Conservation (phyloP, 1,140 invertebrate species). For the fruit fly (Drosophila melanogaster) region DNA sequence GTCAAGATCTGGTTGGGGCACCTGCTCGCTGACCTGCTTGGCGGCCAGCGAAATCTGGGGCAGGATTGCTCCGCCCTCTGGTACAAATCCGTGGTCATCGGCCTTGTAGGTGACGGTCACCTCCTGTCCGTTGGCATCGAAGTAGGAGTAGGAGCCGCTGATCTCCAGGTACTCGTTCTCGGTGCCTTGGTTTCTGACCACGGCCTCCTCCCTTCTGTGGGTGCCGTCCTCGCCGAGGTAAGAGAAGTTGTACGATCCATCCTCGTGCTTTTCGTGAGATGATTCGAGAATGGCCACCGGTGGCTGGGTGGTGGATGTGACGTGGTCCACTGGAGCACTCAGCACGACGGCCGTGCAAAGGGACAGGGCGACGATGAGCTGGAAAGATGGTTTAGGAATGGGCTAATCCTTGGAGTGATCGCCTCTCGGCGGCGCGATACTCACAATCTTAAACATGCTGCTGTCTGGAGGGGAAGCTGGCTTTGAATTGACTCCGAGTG, state of each 20-base stretch:
- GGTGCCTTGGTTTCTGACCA: slow-evolving; percentile 63
- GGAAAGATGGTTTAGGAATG: background rate
- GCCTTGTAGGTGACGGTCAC: slow-evolving; percentile 76
- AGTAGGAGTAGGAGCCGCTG: slow-evolving; percentile 73
- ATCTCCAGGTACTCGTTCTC: slow-evolving; percentile 70
- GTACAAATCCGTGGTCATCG: slow-evolving; percentile 77
- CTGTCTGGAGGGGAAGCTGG: slow-evolving; percentile 34
- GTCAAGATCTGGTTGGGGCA: slow-evolving; percentile 44
- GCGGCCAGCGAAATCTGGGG: slow-evolving; percentile 68
- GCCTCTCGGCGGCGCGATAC: slow-evolving; percentile 10
- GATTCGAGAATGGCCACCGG: slow-evolving; percentile 72
- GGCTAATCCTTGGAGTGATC: slow-evolving; percentile 29
- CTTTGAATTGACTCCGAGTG: slow-evolving; percentile 50
- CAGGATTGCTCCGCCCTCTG: slow-evolving; percentile 68
- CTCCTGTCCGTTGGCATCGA: slow-evolving; percentile 73
- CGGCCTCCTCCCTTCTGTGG: slow-evolving; percentile 67
- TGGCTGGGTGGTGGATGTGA: slow-evolving; percentile 23
- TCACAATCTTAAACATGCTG: slow-evolving; percentile 70
- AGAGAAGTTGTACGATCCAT: slow-evolving; percentile 77
- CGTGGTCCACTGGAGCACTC: slow-evolving; percentile 45
- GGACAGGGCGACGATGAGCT: slow-evolving; percentile 49
- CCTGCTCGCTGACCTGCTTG: slow-evolving; percentile 59
- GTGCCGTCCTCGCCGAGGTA: slow-evolving; percentile 75
- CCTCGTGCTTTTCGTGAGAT: slow-evolving; percentile 55
- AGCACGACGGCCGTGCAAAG: slow-evolving; percentile 37